Conservation (phyloP, 2,113 vertebrate species). For the Prolemur simus region DNA sequence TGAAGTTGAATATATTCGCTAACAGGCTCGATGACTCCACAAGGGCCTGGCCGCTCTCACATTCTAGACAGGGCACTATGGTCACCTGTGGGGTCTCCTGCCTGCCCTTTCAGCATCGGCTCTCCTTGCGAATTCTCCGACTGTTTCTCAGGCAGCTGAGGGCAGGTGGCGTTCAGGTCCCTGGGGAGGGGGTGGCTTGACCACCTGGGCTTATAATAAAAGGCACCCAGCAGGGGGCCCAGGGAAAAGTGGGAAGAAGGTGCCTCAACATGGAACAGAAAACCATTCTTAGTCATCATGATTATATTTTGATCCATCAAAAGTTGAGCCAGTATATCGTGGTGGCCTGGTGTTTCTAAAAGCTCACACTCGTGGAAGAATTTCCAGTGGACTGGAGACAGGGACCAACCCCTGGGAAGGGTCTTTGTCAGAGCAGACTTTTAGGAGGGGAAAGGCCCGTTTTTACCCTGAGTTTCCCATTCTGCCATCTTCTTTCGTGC, state of each 20-base stretch:
- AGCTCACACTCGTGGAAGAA: neutral
- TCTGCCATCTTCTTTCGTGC: neutral
- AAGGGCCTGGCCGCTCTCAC: neutral
- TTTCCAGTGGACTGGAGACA: neutral
- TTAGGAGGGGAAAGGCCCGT: neutral
- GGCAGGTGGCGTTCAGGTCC: neutral
- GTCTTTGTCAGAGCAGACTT: neutral
- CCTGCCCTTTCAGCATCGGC: too few relatives aligned
- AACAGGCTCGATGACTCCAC: neutral
- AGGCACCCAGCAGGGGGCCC: neutral
- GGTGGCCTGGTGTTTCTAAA: neutral
- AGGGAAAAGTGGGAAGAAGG: neutral
- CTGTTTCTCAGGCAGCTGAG: neutral
- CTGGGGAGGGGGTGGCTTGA: neutral
- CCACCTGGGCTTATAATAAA: neutral
- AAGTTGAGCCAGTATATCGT: neutral
- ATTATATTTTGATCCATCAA: neutral
- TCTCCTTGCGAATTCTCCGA: neutral
- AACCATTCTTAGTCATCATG: neutral
- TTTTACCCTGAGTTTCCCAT: neutral
- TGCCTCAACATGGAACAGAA: neutral
- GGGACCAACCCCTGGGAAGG: neutral
- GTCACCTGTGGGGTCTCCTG: neutral
- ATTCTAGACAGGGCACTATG: rapidly evolving
- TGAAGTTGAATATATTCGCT: neutral